A percentile compares a stretch with the other conserved stretches of the same genome.
Evolutionary conservation across 2,113 vertebrate genomes (phyloP).

Genomic region (Onychorhynchus coronatus): DNA sequence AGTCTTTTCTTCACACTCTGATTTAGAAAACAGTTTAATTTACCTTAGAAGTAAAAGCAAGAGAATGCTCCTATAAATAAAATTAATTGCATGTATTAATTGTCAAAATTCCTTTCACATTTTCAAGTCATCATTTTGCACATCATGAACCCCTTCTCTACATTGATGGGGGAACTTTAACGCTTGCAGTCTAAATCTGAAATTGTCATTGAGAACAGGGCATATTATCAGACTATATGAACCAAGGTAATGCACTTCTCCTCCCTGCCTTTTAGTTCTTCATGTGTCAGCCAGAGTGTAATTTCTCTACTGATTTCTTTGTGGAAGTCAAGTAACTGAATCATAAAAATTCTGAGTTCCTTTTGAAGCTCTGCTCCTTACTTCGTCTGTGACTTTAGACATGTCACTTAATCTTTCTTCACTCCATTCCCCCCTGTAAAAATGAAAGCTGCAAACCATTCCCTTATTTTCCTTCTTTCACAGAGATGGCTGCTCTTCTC

Average conservation of each 20-base stretch:
- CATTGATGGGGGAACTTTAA: background rate
- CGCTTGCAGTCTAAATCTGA: background rate
- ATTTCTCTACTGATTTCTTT: background rate
- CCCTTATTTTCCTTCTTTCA: background rate
- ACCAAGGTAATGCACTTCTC: background rate
- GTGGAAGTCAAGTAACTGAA: background rate
- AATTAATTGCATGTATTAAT: background rate
- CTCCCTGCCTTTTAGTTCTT: background rate
- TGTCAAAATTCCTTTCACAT: background rate
- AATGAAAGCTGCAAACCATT: background rate
- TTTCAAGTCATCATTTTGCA: background rate
- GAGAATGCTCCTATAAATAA: background rate
- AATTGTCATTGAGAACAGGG: background rate
- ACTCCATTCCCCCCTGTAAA: background rate
- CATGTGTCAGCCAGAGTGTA: background rate
- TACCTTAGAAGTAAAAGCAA: background rate
- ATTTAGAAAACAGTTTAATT: background rate
- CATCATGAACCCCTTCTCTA: background rate
- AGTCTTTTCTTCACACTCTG: background rate
- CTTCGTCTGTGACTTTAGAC: background rate
- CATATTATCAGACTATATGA: background rate
- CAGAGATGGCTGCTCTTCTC: background rate
- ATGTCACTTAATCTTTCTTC: background rate
- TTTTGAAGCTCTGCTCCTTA: background rate
- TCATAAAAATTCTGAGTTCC: background rate